Evolutionary conservation across 2,888 invertebrate genomes (phyloP).

Genomic region (Agapostemon virescens): DNA sequence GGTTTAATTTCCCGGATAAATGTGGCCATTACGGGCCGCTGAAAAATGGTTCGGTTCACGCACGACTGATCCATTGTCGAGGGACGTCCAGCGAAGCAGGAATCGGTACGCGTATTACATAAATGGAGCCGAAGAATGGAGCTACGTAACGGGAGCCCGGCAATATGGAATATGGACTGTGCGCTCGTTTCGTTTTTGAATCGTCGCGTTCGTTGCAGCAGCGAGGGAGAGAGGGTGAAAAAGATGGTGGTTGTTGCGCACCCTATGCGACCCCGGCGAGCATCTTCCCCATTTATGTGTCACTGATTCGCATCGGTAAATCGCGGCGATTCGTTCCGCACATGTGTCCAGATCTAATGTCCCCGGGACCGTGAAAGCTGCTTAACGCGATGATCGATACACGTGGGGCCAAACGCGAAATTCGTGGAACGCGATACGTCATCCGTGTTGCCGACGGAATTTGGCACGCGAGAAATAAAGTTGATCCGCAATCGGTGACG

Average conservation of each 20-base stretch:
- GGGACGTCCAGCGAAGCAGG: not conserved
- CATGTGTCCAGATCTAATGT: slow-evolving; percentile 73
- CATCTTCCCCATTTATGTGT: slow-evolving; percentile 61
- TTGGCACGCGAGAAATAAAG: slow-evolving; percentile 53
- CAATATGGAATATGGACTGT: slow-evolving; percentile 13
- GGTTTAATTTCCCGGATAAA: slow-evolving; percentile 30
- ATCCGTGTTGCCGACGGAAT: slow-evolving; percentile 33
- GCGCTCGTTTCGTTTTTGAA: not conserved
- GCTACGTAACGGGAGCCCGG: not conserved
- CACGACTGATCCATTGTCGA: not conserved
- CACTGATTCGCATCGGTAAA: slow-evolving; percentile 67
- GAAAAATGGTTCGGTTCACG: slow-evolving; percentile 11
- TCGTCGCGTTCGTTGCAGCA: not conserved
- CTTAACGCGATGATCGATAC: slow-evolving; percentile 66
- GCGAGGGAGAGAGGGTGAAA: not conserved
- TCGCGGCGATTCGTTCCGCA: slow-evolving; percentile 72
- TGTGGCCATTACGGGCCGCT: slow-evolving; percentile 9
- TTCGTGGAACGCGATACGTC: slow-evolving; percentile 63
- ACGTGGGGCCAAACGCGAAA: slow-evolving; percentile 30
- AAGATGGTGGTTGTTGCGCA: slow-evolving; percentile 8
- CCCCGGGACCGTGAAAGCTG: slow-evolving; percentile 65
- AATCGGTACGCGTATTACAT: slow-evolving; percentile 8
- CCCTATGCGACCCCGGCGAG: slow-evolving; percentile 42
- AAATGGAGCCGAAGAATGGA: slow-evolving; percentile 23
- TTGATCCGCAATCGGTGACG: slow-evolving; percentile 43